Conservation (phyloP, 2,113 vertebrate species). For the Acrocephalus kingi region DNA sequence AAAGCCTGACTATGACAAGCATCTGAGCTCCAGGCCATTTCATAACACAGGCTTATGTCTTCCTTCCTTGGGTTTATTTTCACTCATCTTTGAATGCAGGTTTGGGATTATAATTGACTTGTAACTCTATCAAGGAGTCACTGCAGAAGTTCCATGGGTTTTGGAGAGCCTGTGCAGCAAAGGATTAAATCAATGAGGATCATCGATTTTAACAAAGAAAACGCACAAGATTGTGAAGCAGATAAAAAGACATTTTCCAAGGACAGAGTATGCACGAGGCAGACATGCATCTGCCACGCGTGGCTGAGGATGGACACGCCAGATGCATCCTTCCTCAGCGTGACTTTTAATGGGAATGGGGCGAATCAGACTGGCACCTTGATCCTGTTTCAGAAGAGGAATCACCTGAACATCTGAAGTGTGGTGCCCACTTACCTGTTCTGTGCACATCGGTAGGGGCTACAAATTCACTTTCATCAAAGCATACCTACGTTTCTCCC, state of each 20-base stretch:
- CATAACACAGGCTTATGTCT: background rate
- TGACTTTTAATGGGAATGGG: background rate
- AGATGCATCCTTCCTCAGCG: background rate
- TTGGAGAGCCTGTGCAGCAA: background rate
- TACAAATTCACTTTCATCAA: background rate
- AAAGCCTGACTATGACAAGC: background rate
- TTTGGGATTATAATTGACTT: background rate
- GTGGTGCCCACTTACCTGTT: background rate
- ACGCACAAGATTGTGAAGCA: rapidly evolving
- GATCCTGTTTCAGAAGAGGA: background rate
- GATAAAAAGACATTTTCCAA: background rate
- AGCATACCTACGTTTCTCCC: background rate
- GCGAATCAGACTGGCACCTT: background rate
- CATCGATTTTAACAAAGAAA: background rate
- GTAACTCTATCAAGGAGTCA: background rate
- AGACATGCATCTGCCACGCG: rapidly evolving
- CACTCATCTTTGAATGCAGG: background rate
- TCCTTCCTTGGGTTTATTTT: background rate
- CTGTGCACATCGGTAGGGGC: rapidly evolving
- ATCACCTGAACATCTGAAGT: background rate
- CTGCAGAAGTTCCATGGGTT: background rate
- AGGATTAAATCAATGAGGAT: background rate
- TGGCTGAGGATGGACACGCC: background rate
- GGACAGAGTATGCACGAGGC: background rate
- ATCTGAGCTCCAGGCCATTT: constrained; percentile 3